Percentiles rank a stretch among this genome's conserved stretches.
Conservation (phyloP, 2,113 vertebrate species). For the Peromyscus leucopus region DNA sequence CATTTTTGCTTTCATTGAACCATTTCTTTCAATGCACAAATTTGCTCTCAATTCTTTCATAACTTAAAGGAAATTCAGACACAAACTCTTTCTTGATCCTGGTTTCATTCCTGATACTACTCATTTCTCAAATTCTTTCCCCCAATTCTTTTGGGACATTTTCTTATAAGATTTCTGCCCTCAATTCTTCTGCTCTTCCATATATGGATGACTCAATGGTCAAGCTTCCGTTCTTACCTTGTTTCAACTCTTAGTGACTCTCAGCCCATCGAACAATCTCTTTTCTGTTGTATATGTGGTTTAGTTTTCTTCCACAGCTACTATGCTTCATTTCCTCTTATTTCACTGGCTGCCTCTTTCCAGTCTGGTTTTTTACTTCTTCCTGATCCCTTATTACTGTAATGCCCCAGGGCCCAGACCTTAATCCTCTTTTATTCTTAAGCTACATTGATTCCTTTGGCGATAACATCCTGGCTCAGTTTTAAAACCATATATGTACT, state of each 20-base stretch:
- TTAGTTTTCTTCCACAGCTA: neutral
- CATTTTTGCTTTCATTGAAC: neutral
- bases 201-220: neutral
- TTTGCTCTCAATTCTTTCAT: neutral
- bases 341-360: neutral
- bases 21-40: neutral
- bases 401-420: neutral
- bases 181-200: neutral
- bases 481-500: slow-evolving; percentile 13
- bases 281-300: neutral
- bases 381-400: slow-evolving; percentile 2
- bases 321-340: neutral
- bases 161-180: neutral
- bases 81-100: neutral
- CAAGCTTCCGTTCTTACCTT: neutral
- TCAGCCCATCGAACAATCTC: neutral
- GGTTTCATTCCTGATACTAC: neutral
- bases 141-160: neutral
- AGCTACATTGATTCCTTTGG: slow-evolving; percentile 59
- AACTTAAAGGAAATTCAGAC: neutral
- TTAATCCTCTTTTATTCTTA: slow-evolving; percentile 60
- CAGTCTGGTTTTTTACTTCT: neutral
- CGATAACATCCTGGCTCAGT: slow-evolving; percentile 26
- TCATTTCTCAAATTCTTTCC: neutral
- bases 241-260: neutral